Conservation (phyloP, 1,140 invertebrate species). For the Drosophila carrolli region DNA sequence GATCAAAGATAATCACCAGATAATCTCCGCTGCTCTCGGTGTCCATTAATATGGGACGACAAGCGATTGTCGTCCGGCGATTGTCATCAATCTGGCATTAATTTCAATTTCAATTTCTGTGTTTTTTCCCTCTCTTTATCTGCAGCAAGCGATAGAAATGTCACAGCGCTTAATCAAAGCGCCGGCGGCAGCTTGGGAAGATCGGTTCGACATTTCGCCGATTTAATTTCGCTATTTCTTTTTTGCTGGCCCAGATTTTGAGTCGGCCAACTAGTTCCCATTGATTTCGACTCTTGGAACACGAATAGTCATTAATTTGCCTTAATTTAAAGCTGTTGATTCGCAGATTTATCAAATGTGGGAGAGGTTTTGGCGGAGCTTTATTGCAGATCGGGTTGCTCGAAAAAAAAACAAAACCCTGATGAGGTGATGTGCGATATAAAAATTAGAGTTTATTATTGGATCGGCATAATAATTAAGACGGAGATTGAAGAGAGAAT, state of each 20-base stretch:
- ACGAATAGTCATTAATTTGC: slow-evolving; percentile 48
- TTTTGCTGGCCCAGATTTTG: slow-evolving; percentile 38
- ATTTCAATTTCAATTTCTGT: slow-evolving; percentile 61
- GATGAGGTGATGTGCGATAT: slow-evolving; percentile 9
- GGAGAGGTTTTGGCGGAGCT: slow-evolving; percentile 35
- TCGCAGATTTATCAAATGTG: slow-evolving; percentile 46
- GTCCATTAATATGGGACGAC: slow-evolving; percentile 66
- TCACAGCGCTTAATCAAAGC: slow-evolving; percentile 50
- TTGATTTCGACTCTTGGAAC: slow-evolving; percentile 37
- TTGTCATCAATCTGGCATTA: slow-evolving; percentile 74
- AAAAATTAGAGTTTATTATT: neutral
- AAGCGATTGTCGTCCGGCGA: slow-evolving; percentile 45
- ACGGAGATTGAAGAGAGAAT: too few relatives aligned
- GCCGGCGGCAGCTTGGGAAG: slow-evolving; percentile 48
- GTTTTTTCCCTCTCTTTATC: slow-evolving; percentile 2
- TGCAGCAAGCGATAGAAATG: slow-evolving; percentile 46
- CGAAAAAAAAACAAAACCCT: neutral
- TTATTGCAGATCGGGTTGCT: slow-evolving; percentile 31
- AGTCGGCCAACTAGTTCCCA: slow-evolving; percentile 54
- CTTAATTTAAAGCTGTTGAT: slow-evolving; percentile 43
- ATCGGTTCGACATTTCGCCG: slow-evolving; percentile 31
- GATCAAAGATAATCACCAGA: slow-evolving; percentile 44
- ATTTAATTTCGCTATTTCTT: slow-evolving; percentile 35
- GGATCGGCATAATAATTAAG: slow-evolving; percentile 2
- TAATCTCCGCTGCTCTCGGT: slow-evolving; percentile 39